Conservation (phyloP, 2,888 invertebrate genomes). For the Criorhina ranunculi region DNA sequence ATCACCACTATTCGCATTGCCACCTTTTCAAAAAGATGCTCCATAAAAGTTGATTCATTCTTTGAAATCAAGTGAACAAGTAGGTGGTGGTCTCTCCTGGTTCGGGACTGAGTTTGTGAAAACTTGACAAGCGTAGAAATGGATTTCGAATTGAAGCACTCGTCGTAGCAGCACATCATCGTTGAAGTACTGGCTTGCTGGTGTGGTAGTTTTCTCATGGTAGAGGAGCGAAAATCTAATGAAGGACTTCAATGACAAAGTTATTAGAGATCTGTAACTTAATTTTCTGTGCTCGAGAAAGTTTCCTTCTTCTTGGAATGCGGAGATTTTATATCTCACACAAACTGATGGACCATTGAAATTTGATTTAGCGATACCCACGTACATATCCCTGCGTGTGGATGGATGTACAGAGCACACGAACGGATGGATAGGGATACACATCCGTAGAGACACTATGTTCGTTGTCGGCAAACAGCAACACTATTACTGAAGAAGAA, state of each 20-base stretch:
- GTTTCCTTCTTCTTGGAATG: constrained; percentile 65
- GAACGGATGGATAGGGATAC: not conserved
- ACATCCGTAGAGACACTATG: not conserved
- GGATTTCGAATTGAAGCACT: constrained; percentile 56
- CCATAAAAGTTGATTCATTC: constrained; percentile 64
- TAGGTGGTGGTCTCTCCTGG: constrained; percentile 16
- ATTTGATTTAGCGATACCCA: constrained; percentile 51
- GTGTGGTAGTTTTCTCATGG: not conserved
- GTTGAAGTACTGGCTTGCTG: not conserved
- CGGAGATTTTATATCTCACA: constrained; percentile 51
- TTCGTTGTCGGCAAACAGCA: not conserved
- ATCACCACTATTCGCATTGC: constrained; percentile 5
- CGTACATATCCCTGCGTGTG: not conserved
- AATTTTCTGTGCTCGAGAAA: constrained; percentile 66
- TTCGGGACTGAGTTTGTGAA: constrained; percentile 25
- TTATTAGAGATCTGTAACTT: constrained; percentile 74
- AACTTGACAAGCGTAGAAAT: constrained; percentile 65
- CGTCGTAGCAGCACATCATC: constrained; percentile 22
- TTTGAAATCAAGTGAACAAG: constrained; percentile 51
- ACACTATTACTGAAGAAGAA: not conserved
- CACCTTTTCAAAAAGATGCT: constrained; percentile 58
- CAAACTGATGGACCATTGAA: constrained; percentile 68
- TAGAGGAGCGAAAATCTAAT: constrained; percentile 61
- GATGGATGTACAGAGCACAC: not conserved
- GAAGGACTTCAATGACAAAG: constrained; percentile 75